These are phyloP conservation scores for Choristoneura fumiferana DNA, from an alignment of 1,140 invertebrate genomes.

Conservation along the genomic window DNA sequence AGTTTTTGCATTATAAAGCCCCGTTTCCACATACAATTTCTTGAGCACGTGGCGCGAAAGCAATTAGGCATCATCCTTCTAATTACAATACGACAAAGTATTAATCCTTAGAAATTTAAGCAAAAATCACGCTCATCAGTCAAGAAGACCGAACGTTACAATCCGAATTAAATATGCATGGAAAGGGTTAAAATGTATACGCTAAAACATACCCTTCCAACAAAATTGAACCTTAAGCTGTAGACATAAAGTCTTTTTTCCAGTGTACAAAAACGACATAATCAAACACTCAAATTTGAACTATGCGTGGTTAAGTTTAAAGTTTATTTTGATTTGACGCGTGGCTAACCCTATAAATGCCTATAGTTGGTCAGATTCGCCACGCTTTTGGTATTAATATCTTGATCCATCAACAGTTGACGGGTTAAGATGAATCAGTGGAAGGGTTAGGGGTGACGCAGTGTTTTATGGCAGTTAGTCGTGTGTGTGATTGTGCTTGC, in stretches of 20 bases:
- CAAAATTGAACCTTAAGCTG: neutral
- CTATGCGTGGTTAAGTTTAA: neutral
- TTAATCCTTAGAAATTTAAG: constrained; percentile 22
- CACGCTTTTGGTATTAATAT: constrained; percentile 59
- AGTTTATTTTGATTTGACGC: neutral
- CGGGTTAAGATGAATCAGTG: constrained; percentile 58
- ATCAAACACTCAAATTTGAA: no score
- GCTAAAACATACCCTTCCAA: neutral
- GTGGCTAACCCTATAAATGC: neutral
- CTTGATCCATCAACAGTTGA: constrained; percentile 55
- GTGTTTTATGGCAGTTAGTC: constrained; percentile 32
- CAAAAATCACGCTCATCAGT: constrained; percentile 46
- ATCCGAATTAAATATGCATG: constrained; percentile 50
- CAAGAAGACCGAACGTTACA: constrained; percentile 37
- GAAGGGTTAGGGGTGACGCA: constrained; percentile 37
- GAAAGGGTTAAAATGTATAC: constrained; percentile 39
- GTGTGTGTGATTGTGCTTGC: constrained; percentile 13
- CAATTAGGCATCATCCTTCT: constrained; percentile 1
- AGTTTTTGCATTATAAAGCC: no score
- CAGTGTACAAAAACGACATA: no score
- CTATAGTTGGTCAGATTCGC: constrained; percentile 42
- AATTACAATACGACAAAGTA: constrained; percentile 7
- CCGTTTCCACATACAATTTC: no score
- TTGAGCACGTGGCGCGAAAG: neutral
- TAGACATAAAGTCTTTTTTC: no score